Evolutionary conservation across 2,888 invertebrate species (phyloP), one percentile per base, ranked within the genome.

Genomic region (Scaptomyza caliginosa): DNA sequence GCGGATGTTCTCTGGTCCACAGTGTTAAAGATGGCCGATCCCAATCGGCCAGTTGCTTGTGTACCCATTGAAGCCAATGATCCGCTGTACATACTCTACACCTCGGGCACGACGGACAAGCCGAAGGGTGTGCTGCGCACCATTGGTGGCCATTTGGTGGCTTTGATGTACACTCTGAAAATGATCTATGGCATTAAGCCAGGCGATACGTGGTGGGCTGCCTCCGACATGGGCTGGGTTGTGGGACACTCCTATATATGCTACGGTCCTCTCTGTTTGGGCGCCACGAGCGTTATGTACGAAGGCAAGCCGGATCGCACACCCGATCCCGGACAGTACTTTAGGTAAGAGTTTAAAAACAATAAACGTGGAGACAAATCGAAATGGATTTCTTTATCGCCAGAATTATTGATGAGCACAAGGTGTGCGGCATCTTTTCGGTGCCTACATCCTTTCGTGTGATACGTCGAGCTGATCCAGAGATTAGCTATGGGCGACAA

Each of bases 221-320:
- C 98, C 4, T 91, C 91, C 0, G 91, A 91, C 57, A 88, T 91
- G 50, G 97, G 97, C 10, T 97, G 97, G 97, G 98, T 98, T 0
- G 98, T 98, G 0, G 98, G 98, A 0, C 98, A 97, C 89, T 98
- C 97, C 0, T 98, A 97, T 90, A 98, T 98, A 77, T 97, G 97
- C 90, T 98, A 98, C 82, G 98, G 95, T 0, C 98, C 98, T 0
- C 92, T 98, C 4, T 91, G 97, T 0, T 94, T 95, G 71, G 96
- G 97, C 0, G 90, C 89, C 39, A 97, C 97, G 0, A 95, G 95
- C 48, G 93, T 97, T 17, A 94, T 97, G 92, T 97, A 96, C 86
- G 96, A 98, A 91, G 98, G 98, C 2, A 98, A 98, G 89, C 98
- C 98, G 0, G 97, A 98, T 79, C 94, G 98, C 66, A 98, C 98